These are phyloP conservation scores for Cheilosia urbana DNA, from an alignment of 2,888 invertebrate species.

Conservation along the genomic window DNA sequence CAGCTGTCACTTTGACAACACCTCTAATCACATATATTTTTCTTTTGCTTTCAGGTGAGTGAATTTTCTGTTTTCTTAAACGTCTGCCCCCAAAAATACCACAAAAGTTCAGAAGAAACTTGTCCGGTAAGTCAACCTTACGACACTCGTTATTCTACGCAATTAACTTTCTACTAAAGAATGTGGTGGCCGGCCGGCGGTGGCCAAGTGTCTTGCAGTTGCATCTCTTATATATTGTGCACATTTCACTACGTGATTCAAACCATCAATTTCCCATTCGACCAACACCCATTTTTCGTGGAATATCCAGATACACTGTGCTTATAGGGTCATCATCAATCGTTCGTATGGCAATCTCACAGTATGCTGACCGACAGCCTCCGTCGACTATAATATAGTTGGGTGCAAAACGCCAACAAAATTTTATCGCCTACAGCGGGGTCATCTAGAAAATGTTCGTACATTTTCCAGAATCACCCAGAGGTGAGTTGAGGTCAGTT, in stretches of 20 bases:
- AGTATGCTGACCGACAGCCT: neutral
- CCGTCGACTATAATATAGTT: constrained; percentile 3
- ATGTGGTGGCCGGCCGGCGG: constrained; percentile 28
- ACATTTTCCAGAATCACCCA: constrained; percentile 48
- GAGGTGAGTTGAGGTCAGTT: constrained; percentile 58
- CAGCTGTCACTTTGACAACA: no score
- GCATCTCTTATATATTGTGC: constrained; percentile 13
- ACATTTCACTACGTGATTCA: constrained; percentile 56
- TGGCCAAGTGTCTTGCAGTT: neutral
- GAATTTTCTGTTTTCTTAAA: neutral
- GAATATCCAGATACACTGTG: constrained; percentile 16
- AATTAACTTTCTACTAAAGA: constrained; percentile 73
- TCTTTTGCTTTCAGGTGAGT: constrained; percentile 46
- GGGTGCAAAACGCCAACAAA: constrained; percentile 15
- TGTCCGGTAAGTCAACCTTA: constrained; percentile 55
- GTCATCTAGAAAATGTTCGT: constrained; percentile 59
- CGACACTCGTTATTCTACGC: constrained; percentile 48
- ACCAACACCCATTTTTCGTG: constrained; percentile 64
- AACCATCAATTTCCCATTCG: constrained; percentile 72
- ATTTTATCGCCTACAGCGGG: constrained; percentile 51
- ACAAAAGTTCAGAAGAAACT: constrained; percentile 16
- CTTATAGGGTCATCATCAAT: constrained; percentile 58
- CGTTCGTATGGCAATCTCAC: constrained; percentile 31
- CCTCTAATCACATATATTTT: neutral
- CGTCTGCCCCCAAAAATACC: neutral